Base-by-base conservation (phyloP, 2,888 invertebrate species). In the Hypolimnas misippus region DNA sequence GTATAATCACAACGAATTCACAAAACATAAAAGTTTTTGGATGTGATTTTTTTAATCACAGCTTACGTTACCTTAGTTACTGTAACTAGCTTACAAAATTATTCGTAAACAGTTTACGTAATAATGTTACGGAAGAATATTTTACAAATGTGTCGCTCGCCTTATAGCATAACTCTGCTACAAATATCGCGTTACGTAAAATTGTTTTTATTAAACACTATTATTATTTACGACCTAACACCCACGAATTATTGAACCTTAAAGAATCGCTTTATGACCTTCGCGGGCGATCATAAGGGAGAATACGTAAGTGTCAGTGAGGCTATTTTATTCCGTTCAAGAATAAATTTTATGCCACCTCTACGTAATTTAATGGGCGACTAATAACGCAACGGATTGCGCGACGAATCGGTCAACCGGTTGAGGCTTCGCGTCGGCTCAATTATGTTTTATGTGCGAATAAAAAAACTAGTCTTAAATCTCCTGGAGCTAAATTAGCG, bases 311-410 rank as follows among this genome's bases (percentile, higher is more conserved):
- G 78, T 78, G 79, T 78, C 79, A 76, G 77, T 68, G 62, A 55
- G 70, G 76, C 77, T 73, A 79, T 83, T 84, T 84, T 82, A 82
- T 84, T 82, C 80, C 75, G 73, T 70, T 70, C 73, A 73, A 72
- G 76, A 74, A 76, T 75, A 76, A 80, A 81, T 84, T 83, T 83
- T 83, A 74, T 82, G 78, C 74, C 74, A 71, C 71, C 78, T 78
- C 81, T 78, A 71, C 77, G 79, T 80, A 83, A 86, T 86, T 84
- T 84, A 83, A 82, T 82, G 78, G 79, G 63, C 78, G 78, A 80
- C 78, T 84, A 84, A 85, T 86, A 80, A 73, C 70, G 58, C 70
- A 79, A 79, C 75, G 67, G 77, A 70, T 72, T 75, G 79, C 76
- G 81, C 75, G 80, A 79, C 87, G 75, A 83, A 84, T 87, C 76